Base-by-base conservation (phyloP, 1,140 invertebrate species). In the Ditylenchus dipsaci region DNA sequence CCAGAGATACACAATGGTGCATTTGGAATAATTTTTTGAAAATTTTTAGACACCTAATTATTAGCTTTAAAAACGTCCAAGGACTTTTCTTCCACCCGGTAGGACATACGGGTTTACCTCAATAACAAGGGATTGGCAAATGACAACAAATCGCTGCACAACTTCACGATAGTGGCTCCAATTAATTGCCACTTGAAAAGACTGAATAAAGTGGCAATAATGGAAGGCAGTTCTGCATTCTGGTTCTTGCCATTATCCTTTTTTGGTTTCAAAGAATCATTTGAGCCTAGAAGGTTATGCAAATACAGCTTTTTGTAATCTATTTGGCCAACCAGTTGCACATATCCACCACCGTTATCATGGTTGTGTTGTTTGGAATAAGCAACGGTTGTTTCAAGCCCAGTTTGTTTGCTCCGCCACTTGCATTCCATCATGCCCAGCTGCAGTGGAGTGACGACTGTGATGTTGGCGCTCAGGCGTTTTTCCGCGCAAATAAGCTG, bases 61-160 rank as follows among this genome's bases (percentile, higher is more conserved):
- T n/a, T n/a, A n/a, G n/a, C n/a, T n/a, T n/a, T n/a, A n/a, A n/a
- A n/a, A n/a, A n/a, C n/a, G n/a, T n/a, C n/a, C n/a, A n/a, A n/a
- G n/a, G n/a, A n/a, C n/a, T n/a, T n/a, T n/a, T n/a, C n/a, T n/a
- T n/a, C n/a, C n/a, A n/a, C n/a, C n/a, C n/a, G n/a, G n/a, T n/a
- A n/a, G n/a, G n/a, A n/a, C n/a, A n/a, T 38, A 38, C 33, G 78
- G 71, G 0, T 85, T 69, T 21, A 87, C 78, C 65, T 82, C 76
- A 81, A 49, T 5, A 81, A 69, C 19, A 76, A 53, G 1, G 80
- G 80, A 64, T 74, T 78, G 15, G 71, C 73, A 57, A 81, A 79
- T 23, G 68, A 65, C 13, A 81, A 61, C 19, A 82, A 13, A 63
- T 81, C 79, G 1, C 72, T 74, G 62, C 43, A 62, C 21, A 69